Evolutionary conservation across 2,113 vertebrate genomes (phyloP), one percentile per base, ranked within the genome.

Genomic region (Corythornis cristatus): DNA sequence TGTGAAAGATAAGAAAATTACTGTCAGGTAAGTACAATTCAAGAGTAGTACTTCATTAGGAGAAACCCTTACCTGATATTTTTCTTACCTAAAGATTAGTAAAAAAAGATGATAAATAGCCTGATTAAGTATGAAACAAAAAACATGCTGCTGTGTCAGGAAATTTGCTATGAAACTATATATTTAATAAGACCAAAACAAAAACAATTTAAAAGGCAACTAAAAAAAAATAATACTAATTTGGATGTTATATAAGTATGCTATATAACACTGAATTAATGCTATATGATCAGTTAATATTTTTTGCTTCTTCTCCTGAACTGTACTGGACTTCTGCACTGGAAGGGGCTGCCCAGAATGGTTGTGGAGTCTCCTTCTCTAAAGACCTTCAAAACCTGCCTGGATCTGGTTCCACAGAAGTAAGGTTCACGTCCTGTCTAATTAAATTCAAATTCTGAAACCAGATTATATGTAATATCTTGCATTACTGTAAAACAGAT

Each of bases 71-170:
- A 17, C 1, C 46, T 22, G 40, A 28, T 26, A 26, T 62, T 29
- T 64, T 93, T 80, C 40, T 83, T 57, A 29, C 11, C 43, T 21
- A 56, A 74, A 84, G 7, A 19, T 58, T 60, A 43, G 9, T 78
- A 64, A 56, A 7, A 6, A 84, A 67, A 25, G 29, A 54, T 40
- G 17, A 51, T 16, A 33, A 3, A 67, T 48, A 57, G 3, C 4
- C 35, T 35, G 10, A 18, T 43, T 64, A 88, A 76, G 12, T 68
- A 37, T 56, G 67, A 60, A 86, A 65, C 20, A 66, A 66, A 83
- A 77, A 7, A 0, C 6, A 75, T 46, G 9, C 0, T 58, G 11
- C 10, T 37, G 1, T 53, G 12, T 48, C 25, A 70, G n/a, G 15
- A 51, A 90, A 74, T 66, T 75, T 67, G 7, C 11, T 53, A 22